A percentile compares a stretch with the other conserved stretches of the same genome.
Conservation (phyloP, 2,113 vertebrate species). For the Ceuthmochares aereus region DNA sequence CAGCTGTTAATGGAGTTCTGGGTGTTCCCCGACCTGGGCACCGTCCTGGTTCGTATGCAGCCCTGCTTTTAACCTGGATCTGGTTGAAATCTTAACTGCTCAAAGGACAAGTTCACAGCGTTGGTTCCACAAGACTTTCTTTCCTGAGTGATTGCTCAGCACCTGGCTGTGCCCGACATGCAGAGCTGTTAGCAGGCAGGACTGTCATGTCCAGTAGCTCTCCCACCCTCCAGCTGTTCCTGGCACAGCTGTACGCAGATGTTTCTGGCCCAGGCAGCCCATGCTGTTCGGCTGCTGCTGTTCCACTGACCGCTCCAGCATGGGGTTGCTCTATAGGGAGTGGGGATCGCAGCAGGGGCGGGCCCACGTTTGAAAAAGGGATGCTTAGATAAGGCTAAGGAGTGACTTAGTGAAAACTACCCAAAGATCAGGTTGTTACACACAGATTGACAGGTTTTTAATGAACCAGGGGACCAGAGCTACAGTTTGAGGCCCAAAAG, state of each 20-base stretch:
- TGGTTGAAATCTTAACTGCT: background rate
- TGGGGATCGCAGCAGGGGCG: background rate
- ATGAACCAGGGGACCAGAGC: background rate
- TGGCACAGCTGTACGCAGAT: background rate
- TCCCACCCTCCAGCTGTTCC: background rate
- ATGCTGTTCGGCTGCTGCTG: background rate
- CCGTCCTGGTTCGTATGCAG: accelerated
- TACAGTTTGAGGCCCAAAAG: conserved; percentile 38
- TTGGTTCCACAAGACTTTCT: background rate
- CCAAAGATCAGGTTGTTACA: background rate
- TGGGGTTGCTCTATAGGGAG: background rate
- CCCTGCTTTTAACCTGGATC: background rate
- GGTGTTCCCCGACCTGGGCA: background rate
- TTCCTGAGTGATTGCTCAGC: background rate
- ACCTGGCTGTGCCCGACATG: accelerated
- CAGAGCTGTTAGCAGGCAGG: background rate
- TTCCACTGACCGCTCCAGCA: background rate
- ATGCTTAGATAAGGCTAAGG: background rate
- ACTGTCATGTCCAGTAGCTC: background rate
- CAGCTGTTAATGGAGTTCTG: background rate
- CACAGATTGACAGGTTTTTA: conserved; percentile 27
- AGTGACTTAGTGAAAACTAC: background rate
- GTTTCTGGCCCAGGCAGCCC: background rate
- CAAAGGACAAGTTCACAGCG: background rate
- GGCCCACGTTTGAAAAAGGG: background rate